These are phyloP conservation scores for Acrocephalus scirpaceus DNA, from an alignment of 2,797 vertebrate species.

Conservation along the genomic window DNA sequence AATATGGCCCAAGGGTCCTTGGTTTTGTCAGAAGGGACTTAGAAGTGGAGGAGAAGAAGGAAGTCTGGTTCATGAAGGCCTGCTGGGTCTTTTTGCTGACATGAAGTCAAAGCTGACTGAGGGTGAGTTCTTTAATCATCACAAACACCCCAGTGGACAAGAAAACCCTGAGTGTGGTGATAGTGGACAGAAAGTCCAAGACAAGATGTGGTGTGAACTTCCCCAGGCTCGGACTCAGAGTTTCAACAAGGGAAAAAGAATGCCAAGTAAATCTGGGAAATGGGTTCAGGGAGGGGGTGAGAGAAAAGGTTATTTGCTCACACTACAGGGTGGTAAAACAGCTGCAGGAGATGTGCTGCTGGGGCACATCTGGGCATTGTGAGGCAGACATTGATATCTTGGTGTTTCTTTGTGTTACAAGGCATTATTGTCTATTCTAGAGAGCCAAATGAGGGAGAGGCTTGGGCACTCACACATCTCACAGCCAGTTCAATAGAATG, in stretches of 20 bases:
- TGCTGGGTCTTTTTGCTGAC: not conserved
- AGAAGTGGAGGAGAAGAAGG: not conserved
- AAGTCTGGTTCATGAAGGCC: not conserved
- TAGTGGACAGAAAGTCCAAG: not conserved
- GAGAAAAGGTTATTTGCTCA: not conserved
- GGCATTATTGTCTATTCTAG: not conserved
- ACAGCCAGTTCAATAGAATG: not conserved
- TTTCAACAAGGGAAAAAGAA: not conserved
- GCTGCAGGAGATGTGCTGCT: not conserved
- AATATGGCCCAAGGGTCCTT: constrained; percentile 35
- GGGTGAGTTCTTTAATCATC: not conserved
- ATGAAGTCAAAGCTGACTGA: constrained; percentile 30
- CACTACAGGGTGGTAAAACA: not conserved
- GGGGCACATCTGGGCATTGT: not conserved
- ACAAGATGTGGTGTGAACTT: not conserved
- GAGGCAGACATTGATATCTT: not conserved
- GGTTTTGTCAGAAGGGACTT: constrained; percentile 49
- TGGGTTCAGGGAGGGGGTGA: not conserved
- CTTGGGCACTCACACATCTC: not conserved
- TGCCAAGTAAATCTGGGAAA: not conserved
- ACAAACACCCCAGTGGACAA: not conserved
- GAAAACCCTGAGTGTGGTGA: not conserved
- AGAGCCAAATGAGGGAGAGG: not conserved
- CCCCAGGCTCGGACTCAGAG: not conserved
- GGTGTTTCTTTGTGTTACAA: not conserved